A percentile compares a stretch with the other conserved stretches of the same genome.
Evolutionary conservation across 2,797 vertebrate genomes (phyloP).

Genomic region (Scomberomorus guttatus): DNA sequence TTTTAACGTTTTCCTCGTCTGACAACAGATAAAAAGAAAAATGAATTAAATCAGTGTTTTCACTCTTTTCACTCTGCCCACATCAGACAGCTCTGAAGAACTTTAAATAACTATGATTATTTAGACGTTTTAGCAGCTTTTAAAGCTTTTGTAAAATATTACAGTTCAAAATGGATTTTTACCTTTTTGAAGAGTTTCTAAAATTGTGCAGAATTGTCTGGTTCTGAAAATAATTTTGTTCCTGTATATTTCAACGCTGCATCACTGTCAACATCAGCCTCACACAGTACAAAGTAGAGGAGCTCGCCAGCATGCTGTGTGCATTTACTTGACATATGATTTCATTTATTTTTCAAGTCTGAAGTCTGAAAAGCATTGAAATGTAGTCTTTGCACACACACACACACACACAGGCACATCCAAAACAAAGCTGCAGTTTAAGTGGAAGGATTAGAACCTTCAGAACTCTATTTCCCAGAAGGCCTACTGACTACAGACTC

Average conservation of each 20-base stretch:
- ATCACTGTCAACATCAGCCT: constrained; percentile 18
- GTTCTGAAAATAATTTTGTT: constrained; percentile 21
- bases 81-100: background rate
- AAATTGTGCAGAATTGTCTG: constrained; percentile 3
- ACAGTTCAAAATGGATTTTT: background rate
- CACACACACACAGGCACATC: constrained; percentile 35
- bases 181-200: background rate
- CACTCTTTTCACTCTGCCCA: background rate
- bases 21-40: background rate
- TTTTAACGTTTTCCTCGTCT: background rate
- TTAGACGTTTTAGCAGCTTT: background rate
- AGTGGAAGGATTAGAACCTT: constrained; percentile 45
- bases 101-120: background rate
- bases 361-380: too few species aligned
- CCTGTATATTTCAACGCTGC: constrained; percentile 27
- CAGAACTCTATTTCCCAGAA: constrained; percentile 65
- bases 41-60: background rate
- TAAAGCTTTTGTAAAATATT: background rate
- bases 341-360: constrained; percentile 43
- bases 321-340: constrained; percentile 44
- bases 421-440: constrained; percentile 45
- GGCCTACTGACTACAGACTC: constrained; percentile 48
- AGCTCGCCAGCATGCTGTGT: constrained; percentile 27
- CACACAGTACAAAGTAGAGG: constrained; percentile 37
- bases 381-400: constrained; percentile 25